Base-by-base conservation (phyloP, 2,797 vertebrate genomes). In the Sylvilagus floridanus region DNA sequence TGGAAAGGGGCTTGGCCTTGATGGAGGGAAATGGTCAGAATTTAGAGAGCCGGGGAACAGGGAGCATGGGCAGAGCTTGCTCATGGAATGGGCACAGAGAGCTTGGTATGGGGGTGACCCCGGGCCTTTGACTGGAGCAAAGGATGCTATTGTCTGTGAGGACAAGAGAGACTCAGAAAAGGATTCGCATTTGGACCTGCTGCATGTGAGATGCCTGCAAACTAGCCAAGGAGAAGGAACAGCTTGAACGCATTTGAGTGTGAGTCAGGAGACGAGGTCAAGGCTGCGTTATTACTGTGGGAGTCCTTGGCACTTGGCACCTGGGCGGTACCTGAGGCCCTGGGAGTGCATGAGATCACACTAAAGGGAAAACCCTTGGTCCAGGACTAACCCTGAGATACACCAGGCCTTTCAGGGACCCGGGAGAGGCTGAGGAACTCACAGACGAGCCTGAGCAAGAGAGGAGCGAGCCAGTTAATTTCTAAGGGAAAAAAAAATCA, bases 371-470 rank as follows among this genome's bases (percentile, higher is more conserved):
- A 93, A 91, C 16, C 16, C 63, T 47, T 32, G n/a, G 32, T 69
- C 57, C 2, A 10, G 60, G 35, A 62, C 91, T 71, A 35, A 30
- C 77, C 81, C 30, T 95, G 91, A 94, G 84, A 82, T 35, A 50
- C 0, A 16, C 42, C 73, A 79, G 87, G 37, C 66, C 54, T 90
- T 32, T n/a, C 24, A 79, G 19, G 65, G 65, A 78, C 54, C 73
- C 71, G 19, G 32, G 17, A 2, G 77, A 93, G 66, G 62, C 30
- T 90, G 75, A 66, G 22, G 13, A 84, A 60, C 52, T 93, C 92
- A 97, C 84, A 91, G 16, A 37, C 69, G 88, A 96, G 84, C 47
- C 60, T 84, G 32, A 96, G 62, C 84, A 90, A 94, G 35, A 82
- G 32, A 8, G 26, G 47, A 81, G 37, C 77, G 78, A 52, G 11